These are phyloP conservation scores for Petroica traversi DNA, from an alignment of 2,113 vertebrate genomes.

Conservation along the genomic window DNA sequence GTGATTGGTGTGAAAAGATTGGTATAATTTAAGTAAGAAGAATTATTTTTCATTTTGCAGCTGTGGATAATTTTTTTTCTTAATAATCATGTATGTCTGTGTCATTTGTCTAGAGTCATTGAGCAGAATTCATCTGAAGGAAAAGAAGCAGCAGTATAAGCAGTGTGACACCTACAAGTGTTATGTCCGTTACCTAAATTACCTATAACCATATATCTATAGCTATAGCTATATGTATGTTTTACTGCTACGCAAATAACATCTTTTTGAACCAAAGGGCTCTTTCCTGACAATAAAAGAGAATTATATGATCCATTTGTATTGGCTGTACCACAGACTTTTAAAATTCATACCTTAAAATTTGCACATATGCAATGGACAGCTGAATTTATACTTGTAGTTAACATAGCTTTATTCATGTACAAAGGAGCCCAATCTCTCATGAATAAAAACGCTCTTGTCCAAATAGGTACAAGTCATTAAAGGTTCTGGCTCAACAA, in stretches of 20 bases:
- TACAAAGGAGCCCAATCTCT: not conserved
- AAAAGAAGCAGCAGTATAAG: not conserved
- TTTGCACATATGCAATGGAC: not conserved
- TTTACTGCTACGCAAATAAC: not conserved
- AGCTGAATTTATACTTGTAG: not conserved
- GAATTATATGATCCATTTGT: not conserved
- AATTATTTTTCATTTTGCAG: not conserved
- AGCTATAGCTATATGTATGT: not conserved
- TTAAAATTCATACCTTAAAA: not conserved
- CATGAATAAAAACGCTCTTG: not conserved
- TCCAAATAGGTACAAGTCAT: not conserved
- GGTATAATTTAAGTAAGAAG: not conserved
- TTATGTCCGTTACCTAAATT: not conserved
- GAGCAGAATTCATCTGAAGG: not conserved
- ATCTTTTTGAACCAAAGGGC: not conserved
- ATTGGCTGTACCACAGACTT: not conserved
- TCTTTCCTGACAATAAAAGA: not conserved
- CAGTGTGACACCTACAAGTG: not conserved
- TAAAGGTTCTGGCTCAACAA: not conserved
- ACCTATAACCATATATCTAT: not conserved
- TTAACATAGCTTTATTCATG: not conserved
- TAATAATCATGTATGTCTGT: not conserved
- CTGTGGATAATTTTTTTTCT: not conserved
- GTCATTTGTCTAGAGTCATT: not conserved
- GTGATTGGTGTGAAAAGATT: not conserved